Conservation (phyloP, 1,140 invertebrate genomes). For the Trachymyrmex septentrionalis region DNA sequence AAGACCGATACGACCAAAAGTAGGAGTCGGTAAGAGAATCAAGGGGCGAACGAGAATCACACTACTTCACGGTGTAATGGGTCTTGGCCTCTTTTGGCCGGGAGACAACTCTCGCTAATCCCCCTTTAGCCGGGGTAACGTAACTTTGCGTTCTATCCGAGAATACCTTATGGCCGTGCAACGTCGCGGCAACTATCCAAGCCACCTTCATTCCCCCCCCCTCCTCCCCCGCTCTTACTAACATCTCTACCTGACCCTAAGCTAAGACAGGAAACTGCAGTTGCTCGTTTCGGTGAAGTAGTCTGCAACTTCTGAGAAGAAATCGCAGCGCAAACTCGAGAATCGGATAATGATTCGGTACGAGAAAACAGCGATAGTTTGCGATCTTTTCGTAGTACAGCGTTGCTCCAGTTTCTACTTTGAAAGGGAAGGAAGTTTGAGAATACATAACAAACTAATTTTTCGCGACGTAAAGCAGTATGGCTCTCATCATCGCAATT, state of each 20-base stretch:
- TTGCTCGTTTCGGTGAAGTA: background rate
- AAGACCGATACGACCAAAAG: slow-evolving; percentile 21
- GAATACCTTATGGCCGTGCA: slow-evolving; percentile 76
- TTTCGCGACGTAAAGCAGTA: background rate
- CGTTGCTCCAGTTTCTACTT: background rate
- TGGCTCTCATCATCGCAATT: background rate
- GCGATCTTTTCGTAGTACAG: background rate
- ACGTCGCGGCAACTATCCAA: slow-evolving; percentile 70
- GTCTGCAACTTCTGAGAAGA: slow-evolving; percentile 45
- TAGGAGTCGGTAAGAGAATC: slow-evolving; percentile 43
- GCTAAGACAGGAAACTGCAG: background rate
- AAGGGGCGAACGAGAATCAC: slow-evolving; percentile 54
- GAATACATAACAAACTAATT: slow-evolving; percentile 18
- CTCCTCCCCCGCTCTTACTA: slow-evolving; percentile 30
- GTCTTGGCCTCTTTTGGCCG: slow-evolving; percentile 77
- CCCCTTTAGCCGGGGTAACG: slow-evolving; percentile 74
- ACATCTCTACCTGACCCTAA: slow-evolving; percentile 37
- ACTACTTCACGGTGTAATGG: slow-evolving; percentile 61
- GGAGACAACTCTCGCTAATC: slow-evolving; percentile 79
- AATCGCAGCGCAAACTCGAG: slow-evolving; percentile 57
- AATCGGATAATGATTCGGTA: slow-evolving; percentile 53
- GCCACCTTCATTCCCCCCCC: slow-evolving; percentile 56
- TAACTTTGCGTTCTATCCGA: slow-evolving; percentile 73
- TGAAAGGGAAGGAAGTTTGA: background rate
- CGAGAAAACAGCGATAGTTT: slow-evolving; percentile 5